phyloP scores from a whole-genome alignment of 2,888 invertebrate genomes.

The Chrysolina haemoptera region DNA sequence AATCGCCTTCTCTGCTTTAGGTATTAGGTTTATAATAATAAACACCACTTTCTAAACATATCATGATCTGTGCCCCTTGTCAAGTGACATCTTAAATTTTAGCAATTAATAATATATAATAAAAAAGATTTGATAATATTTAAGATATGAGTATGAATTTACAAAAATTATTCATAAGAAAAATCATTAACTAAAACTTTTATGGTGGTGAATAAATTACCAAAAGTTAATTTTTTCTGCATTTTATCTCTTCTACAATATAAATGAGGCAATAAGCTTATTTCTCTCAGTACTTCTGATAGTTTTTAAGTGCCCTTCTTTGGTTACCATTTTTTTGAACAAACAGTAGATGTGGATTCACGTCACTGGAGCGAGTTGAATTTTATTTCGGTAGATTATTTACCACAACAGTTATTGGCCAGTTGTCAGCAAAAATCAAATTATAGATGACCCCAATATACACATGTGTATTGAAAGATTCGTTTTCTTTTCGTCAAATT shows the following conservation, averaged over 20 bases:
- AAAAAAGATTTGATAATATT: slow-evolving; percentile 71
- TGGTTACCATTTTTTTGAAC: slow-evolving; percentile 12
- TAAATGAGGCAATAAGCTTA: slow-evolving; percentile 1
- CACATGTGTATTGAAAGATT: too few relatives aligned
- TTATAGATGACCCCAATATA: neutral
- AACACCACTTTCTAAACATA: slow-evolving; percentile 85
- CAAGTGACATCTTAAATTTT: slow-evolving; percentile 74
- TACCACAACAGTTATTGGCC: slow-evolving; percentile 12
- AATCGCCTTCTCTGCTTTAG: slow-evolving; percentile 74
- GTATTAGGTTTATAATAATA: slow-evolving; percentile 72
- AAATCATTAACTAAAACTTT: slow-evolving; percentile 52
- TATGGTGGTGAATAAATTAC: slow-evolving; percentile 40
- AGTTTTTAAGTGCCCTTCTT: slow-evolving; percentile 3
- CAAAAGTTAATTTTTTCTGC: slow-evolving; percentile 26
- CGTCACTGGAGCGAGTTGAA: slow-evolving; percentile 1
- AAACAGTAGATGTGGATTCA: neutral
- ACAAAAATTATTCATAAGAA: slow-evolving; percentile 61
- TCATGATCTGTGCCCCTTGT: slow-evolving; percentile 86
- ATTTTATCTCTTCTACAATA: neutral
- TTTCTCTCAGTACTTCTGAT: neutral
- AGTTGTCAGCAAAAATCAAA: neutral
- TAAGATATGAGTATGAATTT: slow-evolving; percentile 68
- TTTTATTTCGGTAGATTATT: slow-evolving; percentile 27
- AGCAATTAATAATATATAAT: slow-evolving; percentile 69
- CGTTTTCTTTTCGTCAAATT: too few relatives aligned